These are phyloP conservation scores for Drosophila heteroneura DNA, from an alignment of 2,888 invertebrate genomes.

Conservation along the genomic window DNA sequence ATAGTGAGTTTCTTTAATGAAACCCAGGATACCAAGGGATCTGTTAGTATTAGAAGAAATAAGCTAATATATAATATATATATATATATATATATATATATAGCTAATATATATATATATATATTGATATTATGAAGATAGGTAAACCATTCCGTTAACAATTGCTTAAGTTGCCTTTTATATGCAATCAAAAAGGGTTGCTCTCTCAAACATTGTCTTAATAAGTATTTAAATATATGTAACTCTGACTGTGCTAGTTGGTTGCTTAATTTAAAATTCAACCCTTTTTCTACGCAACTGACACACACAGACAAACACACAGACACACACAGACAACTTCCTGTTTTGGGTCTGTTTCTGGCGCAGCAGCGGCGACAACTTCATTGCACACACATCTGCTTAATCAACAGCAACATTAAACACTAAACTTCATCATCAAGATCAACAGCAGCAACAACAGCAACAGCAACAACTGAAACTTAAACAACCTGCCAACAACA, in stretches of 20 bases:
- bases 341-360: slow-evolving; percentile 33
- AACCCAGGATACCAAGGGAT: background rate
- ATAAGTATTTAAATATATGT: background rate
- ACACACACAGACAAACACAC: too few relatives aligned
- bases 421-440: slow-evolving; percentile 13
- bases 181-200: background rate
- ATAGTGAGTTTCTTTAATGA: too few relatives aligned
- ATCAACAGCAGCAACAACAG: slow-evolving; percentile 3
- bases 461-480: slow-evolving; percentile 7
- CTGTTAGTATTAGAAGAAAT: background rate
- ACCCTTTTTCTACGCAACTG: background rate
- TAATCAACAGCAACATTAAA: slow-evolving; percentile 37
- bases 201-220: background rate
- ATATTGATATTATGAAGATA: too few relatives aligned
- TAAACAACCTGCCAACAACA: slow-evolving; percentile 16
- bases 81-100: too few relatives aligned
- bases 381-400: slow-evolving; percentile 28
- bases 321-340: slow-evolving; percentile 27
- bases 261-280: slow-evolving; percentile 20
- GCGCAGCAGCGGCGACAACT: slow-evolving; percentile 18
- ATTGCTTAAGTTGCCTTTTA: background rate
- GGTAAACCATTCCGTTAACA: background rate
- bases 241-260: slow-evolving; percentile 1
- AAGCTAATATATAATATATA: background rate
- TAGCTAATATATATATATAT: too few relatives aligned